A percentile compares a stretch with the other conserved stretches of the same genome.
Conservation (phyloP, 2,113 vertebrate species). For the Nibea coibor region DNA sequence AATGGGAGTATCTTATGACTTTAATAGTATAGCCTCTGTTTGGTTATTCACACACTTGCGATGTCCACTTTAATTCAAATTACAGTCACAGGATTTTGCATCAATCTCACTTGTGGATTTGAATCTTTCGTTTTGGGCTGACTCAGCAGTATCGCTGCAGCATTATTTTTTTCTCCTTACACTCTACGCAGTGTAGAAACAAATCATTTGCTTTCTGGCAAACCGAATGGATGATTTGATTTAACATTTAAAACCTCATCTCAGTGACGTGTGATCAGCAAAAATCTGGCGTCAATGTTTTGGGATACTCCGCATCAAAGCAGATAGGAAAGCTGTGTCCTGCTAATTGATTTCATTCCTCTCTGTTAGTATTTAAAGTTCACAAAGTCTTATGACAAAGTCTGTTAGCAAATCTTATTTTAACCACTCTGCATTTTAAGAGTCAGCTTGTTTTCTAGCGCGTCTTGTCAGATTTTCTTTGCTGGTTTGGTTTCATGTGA, state of each 20-base stretch:
- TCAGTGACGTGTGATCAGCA: background rate
- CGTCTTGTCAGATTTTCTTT: background rate
- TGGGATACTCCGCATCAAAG: background rate
- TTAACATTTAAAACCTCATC: background rate
- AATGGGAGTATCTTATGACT: conserved; percentile 72
- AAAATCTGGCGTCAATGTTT: background rate
- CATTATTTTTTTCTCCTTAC: background rate
- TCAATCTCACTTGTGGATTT: conserved; percentile 25
- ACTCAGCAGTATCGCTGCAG: background rate
- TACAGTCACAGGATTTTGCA: conserved; percentile 72
- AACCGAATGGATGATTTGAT: background rate
- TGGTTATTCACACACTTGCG: conserved; percentile 56
- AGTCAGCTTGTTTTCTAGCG: background rate
- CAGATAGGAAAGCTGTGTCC: background rate
- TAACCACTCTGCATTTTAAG: background rate
- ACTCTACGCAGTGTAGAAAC: no score
- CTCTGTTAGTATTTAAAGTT: background rate
- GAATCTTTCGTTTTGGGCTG: background rate
- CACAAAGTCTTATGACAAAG: conserved; percentile 36
- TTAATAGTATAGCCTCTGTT: conserved; percentile 52
- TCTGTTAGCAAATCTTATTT: background rate
- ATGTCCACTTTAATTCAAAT: conserved; percentile 55
- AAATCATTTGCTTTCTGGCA: background rate
- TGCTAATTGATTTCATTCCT: background rate
- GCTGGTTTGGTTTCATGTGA: conserved; percentile 30